Conservation (phyloP, 2,888 invertebrate species). For the Acanthosepion lycidas region DNA sequence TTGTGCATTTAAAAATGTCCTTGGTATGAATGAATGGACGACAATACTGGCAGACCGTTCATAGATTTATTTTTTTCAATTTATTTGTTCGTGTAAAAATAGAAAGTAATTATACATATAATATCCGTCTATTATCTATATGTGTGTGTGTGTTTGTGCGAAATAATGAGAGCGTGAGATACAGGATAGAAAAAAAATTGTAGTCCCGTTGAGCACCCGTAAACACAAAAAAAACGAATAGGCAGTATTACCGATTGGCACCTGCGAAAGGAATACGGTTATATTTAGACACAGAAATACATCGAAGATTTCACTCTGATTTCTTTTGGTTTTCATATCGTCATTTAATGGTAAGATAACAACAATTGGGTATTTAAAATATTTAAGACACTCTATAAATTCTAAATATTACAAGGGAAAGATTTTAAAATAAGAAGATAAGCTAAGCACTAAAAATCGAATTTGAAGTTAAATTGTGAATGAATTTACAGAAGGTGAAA, state of each 20-base stretch:
- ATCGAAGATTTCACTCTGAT: not conserved
- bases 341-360: not conserved
- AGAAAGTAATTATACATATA: not conserved
- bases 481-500: not conserved
- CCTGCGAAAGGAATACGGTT: slow-evolving; percentile 33
- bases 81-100: not conserved
- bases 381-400: not conserved
- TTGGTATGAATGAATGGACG: not conserved
- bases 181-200: not conserved
- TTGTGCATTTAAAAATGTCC: not conserved
- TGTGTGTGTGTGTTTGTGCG: not conserved
- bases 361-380: not conserved
- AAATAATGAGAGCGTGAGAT: not conserved
- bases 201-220: not conserved
- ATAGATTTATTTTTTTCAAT: not conserved
- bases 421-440: not conserved
- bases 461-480: not conserved
- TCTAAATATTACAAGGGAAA: not conserved
- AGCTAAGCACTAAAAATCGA: not conserved
- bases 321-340: not conserved
- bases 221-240: not conserved
- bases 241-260: not conserved
- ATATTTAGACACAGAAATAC: slow-evolving; percentile 20
- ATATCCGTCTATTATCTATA: not conserved
- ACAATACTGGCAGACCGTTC: no score